A percentile compares a stretch with the other conserved stretches of the same genome.
These are phyloP conservation scores for Orbicella faveolata DNA, from an alignment of 64 coral and sea anemone genomes.

Conservation along the genomic window DNA sequence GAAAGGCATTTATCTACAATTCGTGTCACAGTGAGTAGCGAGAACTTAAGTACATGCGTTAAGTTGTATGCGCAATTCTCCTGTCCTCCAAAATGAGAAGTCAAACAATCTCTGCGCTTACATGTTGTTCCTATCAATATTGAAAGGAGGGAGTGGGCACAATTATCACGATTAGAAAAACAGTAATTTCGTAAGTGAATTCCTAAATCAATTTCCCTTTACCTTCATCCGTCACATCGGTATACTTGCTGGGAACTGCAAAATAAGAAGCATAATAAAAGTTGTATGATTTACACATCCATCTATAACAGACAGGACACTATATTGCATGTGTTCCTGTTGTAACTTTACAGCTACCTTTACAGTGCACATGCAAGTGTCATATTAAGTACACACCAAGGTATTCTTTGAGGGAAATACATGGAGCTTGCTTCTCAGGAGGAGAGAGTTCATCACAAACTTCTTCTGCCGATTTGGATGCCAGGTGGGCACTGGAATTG, in stretches of 20 bases:
- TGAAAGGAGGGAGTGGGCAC: too few species aligned
- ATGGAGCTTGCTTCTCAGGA: slow-evolving; percentile 54
- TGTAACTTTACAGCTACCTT: neutral
- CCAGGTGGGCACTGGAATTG: slow-evolving; percentile 57
- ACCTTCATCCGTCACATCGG: slow-evolving; percentile 77
- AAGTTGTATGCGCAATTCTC: too few species aligned
- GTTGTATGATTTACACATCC: neutral
- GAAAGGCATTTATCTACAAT: neutral
- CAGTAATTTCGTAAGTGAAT: too few species aligned
- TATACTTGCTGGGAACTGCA: slow-evolving; percentile 79
- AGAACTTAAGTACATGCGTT: too few species aligned
- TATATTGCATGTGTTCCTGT: too few species aligned
- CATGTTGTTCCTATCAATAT: too few species aligned
- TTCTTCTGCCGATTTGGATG: slow-evolving; percentile 47
- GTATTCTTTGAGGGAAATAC: slow-evolving; percentile 81
- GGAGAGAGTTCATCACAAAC: slow-evolving; percentile 80
- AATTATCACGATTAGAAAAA: too few species aligned
- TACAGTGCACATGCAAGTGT: neutral
- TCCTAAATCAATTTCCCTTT: neutral
- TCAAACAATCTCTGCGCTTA: too few species aligned
- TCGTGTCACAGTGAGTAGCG: neutral
- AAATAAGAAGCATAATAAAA: neutral
- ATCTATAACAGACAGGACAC: too few species aligned
- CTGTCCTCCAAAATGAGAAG: too few species aligned
- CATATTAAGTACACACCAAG: slow-evolving; percentile 56